A percentile compares a stretch with the other conserved stretches of the same genome.
Conservation (phyloP, 2,888 invertebrate genomes). For the Onthophagus sagittarius region DNA sequence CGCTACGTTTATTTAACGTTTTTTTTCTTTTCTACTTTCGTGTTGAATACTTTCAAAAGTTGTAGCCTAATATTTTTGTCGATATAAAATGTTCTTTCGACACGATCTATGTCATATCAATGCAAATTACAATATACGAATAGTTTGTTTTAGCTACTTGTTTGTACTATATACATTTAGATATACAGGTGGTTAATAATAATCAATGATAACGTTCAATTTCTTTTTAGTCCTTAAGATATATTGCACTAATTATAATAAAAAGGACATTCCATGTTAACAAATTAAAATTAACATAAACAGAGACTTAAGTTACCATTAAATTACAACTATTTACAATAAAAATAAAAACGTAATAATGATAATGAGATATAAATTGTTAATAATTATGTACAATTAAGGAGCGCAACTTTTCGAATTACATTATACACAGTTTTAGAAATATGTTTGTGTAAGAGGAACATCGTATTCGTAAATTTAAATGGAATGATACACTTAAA, state of each 20-base stretch:
- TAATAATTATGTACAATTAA: not conserved
- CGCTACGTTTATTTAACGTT: slow-evolving; percentile 1
- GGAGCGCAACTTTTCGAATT: not conserved
- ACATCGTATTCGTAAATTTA: slow-evolving; percentile 13
- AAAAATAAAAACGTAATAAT: not conserved
- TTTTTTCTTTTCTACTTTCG: slow-evolving; percentile 10
- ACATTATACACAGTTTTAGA: too few relatives aligned
- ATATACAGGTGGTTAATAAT: not conserved
- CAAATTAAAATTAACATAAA: not conserved
- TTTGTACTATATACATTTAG: not conserved
- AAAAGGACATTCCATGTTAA: not conserved
- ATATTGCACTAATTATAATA: not conserved
- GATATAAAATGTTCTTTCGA: slow-evolving; percentile 8
- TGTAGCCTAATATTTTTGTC: not conserved
- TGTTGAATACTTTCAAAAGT: too few relatives aligned
- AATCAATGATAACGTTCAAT: too few relatives aligned
- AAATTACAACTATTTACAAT: not conserved
- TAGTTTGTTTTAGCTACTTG: not conserved
- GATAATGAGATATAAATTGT: not conserved
- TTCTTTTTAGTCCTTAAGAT: not conserved
- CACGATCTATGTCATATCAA: not conserved
- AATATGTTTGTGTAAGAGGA: not conserved
- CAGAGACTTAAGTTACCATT: not conserved
- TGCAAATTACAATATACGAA: not conserved
- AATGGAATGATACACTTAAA: slow-evolving; percentile 27